Conservation (phyloP, 2,888 invertebrate genomes). For the Andrena haemorrhoa region DNA sequence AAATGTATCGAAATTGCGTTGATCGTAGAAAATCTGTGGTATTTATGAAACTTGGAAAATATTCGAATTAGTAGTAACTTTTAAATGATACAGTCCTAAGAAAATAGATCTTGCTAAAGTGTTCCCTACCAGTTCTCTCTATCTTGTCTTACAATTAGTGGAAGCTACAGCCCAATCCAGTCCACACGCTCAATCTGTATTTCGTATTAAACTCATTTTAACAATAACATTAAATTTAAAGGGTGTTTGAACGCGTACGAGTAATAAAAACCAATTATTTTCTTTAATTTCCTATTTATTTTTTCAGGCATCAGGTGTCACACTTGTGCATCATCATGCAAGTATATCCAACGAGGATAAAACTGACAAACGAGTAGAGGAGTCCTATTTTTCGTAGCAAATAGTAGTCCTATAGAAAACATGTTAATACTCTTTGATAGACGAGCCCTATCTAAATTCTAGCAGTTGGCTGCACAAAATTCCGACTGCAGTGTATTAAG, state of each 20-base stretch:
- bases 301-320: constrained; percentile 34
- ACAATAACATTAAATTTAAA: constrained; percentile 8
- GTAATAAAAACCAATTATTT: background rate
- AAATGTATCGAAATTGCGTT: too few relatives aligned
- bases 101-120: too few relatives aligned
- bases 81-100: too few relatives aligned
- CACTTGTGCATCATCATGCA: background rate
- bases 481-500: background rate
- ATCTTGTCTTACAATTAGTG: too few relatives aligned
- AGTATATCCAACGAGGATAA: constrained; percentile 10
- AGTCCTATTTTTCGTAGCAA: background rate
- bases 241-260: background rate
- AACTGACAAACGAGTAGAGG: background rate
- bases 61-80: too few relatives aligned
- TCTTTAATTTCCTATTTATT: constrained; percentile 37
- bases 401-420: background rate
- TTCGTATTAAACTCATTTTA: background rate
- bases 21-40: too few relatives aligned
- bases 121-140: too few relatives aligned
- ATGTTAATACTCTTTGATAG: too few relatives aligned
- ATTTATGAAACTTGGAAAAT: too few relatives aligned
- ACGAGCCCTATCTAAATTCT: too few relatives aligned
- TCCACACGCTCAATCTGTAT: background rate
- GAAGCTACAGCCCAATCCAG: too few relatives aligned
- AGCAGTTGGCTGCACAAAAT: background rate